Conservation (phyloP, 2,888 invertebrate genomes). For the Tachystola acroxantha region DNA sequence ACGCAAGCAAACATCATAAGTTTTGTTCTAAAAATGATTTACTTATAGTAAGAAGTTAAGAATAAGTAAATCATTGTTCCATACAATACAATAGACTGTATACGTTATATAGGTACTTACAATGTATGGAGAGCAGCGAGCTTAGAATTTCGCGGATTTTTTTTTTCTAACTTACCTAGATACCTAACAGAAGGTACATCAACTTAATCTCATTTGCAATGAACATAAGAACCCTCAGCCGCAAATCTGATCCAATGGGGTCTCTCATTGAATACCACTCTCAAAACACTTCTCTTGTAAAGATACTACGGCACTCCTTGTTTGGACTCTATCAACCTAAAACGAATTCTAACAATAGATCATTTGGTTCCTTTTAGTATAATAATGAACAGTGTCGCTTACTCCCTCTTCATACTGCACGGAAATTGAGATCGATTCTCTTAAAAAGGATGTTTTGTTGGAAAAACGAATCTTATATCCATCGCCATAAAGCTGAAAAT, state of each 20-base stretch:
- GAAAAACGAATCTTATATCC: slow-evolving; percentile 20
- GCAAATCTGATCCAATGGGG: slow-evolving; percentile 47
- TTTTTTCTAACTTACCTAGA: too few relatives aligned
- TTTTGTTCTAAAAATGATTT: too few relatives aligned
- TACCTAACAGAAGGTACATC: too few relatives aligned
- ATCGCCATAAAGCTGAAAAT: slow-evolving; percentile 22
- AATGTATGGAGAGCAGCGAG: too few relatives aligned
- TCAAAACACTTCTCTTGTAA: slow-evolving; percentile 47
- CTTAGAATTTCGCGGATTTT: too few relatives aligned
- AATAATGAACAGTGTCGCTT: slow-evolving; percentile 21
- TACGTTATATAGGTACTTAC: too few relatives aligned
- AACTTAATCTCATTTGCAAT: slow-evolving; percentile 3
- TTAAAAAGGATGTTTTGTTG: slow-evolving; percentile 31
- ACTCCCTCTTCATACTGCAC: slow-evolving; percentile 26
- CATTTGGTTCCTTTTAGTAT: slow-evolving; percentile 22
- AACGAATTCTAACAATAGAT: background rate
- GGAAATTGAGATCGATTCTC: slow-evolving; percentile 71
- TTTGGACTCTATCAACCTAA: slow-evolving; percentile 23
- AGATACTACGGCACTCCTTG: slow-evolving; percentile 59
- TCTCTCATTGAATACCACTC: slow-evolving; percentile 42
- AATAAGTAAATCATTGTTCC: too few relatives aligned
- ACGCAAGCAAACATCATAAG: too few relatives aligned
- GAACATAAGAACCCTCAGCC: slow-evolving; percentile 18
- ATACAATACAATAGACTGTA: too few relatives aligned
- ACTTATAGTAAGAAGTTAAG: too few relatives aligned